Conservation (phyloP, 2,113 vertebrate species). For the Saimiri boliviensis region DNA sequence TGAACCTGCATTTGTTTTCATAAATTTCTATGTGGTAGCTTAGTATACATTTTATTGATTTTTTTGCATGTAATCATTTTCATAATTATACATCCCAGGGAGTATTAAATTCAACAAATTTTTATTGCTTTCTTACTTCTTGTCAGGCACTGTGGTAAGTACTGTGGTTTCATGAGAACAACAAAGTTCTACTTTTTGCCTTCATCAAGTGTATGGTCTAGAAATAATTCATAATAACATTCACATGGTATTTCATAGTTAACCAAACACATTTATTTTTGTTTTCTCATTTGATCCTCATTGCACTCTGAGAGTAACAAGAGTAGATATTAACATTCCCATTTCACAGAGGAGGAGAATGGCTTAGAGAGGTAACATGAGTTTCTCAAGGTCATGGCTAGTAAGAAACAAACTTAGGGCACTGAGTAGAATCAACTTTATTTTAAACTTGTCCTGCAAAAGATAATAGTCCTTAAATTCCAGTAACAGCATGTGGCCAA, state of each 20-base stretch:
- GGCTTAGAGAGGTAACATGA: not conserved
- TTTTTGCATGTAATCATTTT: not conserved
- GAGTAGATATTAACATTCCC: not conserved
- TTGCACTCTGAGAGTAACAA: not conserved
- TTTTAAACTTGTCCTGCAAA: not conserved
- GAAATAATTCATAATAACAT: not conserved
- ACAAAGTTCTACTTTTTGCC: not conserved
- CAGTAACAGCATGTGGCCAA: not conserved
- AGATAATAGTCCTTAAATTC: not conserved
- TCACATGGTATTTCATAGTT: not conserved
- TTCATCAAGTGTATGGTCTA: not conserved
- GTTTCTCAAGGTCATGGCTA: not conserved
- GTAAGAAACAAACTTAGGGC: not conserved
- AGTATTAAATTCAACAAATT: not conserved
- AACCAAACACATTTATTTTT: not conserved
- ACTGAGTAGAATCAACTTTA: not conserved
- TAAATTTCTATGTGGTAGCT: not conserved
- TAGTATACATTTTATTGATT: not conserved
- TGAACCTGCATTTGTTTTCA: not conserved
- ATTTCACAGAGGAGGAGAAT: not conserved
- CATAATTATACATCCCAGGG: not conserved
- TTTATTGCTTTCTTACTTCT: not conserved
- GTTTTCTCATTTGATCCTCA: not conserved
- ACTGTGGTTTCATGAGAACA: not conserved
- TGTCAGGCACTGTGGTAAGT: not conserved